These are phyloP conservation scores for Ariopsis seemanni DNA, from an alignment of 2,113 vertebrate species.

Conservation along the genomic window DNA sequence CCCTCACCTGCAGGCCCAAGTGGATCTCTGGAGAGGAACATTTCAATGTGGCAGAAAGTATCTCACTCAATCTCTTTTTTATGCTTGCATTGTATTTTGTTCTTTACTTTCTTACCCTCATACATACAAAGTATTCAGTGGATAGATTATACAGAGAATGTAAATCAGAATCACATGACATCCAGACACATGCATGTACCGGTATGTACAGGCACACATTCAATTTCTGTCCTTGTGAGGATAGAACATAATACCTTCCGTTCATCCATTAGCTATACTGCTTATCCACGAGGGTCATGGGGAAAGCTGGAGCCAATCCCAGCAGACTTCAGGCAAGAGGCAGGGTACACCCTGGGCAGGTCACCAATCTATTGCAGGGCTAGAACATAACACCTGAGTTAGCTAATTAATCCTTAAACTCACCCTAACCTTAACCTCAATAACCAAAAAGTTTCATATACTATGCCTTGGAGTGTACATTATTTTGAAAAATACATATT, in stretches of 20 bases:
- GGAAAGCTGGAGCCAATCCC: too few species aligned
- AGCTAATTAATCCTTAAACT: too few species aligned
- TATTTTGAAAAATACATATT: constrained; percentile 21
- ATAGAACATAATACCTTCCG: too few species aligned
- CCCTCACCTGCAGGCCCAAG: constrained; percentile 20
- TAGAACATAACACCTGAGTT: too few species aligned
- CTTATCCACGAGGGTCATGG: too few species aligned
- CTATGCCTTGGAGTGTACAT: neutral
- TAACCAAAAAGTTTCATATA: neutral
- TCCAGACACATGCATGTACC: neutral
- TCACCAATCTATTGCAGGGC: too few species aligned
- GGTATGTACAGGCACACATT: too few species aligned
- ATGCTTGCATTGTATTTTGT: neutral
- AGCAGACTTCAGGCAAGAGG: too few species aligned
- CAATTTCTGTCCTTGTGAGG: too few species aligned
- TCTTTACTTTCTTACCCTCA: neutral
- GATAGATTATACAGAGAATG: neutral
- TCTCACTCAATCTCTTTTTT: neutral
- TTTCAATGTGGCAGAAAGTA: neutral
- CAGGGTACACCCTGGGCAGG: too few species aligned
- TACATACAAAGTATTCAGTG: neutral
- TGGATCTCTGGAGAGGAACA: constrained; percentile 12
- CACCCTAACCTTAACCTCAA: too few species aligned
- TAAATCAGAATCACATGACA: neutral
- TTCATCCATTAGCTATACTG: too few species aligned